Conservation (phyloP, 1,140 invertebrate genomes). For the Caenorhabditis latens region DNA sequence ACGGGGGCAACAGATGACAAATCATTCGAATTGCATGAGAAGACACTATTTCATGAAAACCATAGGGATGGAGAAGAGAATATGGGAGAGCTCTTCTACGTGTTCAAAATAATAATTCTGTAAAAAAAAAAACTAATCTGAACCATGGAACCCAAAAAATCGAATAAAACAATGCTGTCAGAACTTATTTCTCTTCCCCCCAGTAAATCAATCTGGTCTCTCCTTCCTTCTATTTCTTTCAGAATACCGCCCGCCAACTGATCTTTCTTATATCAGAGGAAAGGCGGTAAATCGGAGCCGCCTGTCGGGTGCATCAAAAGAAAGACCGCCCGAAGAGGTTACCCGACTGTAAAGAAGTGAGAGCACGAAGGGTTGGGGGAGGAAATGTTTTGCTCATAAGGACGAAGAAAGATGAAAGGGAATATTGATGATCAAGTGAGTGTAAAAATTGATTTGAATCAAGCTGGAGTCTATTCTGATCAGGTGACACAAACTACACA, state of each 20-base stretch:
- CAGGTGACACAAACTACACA: background rate
- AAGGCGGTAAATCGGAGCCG: conserved; percentile 40
- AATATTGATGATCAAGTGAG: conserved; percentile 25
- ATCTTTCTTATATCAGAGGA: background rate
- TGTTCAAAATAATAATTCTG: too few species aligned
- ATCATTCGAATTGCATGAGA: background rate
- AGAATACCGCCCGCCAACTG: background rate
- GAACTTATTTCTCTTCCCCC: background rate
- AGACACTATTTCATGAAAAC: background rate
- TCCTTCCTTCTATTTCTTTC: background rate
- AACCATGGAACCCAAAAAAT: too few species aligned
- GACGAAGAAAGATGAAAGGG: background rate
- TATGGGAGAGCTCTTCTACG: too few species aligned
- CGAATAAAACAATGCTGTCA: too few species aligned
- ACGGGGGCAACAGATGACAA: background rate
- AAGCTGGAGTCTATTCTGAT: background rate
- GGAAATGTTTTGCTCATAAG: background rate
- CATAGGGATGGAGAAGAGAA: too few species aligned
- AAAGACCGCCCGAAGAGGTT: background rate
- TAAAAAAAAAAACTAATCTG: too few species aligned
- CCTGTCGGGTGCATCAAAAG: background rate
- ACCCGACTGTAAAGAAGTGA: background rate
- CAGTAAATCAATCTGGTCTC: conserved; percentile 1
- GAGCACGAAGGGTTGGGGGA: background rate
- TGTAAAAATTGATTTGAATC: background rate